Evolutionary conservation across 2,797 vertebrate genomes (phyloP).

Genomic region (Megaceryle alcyon): DNA sequence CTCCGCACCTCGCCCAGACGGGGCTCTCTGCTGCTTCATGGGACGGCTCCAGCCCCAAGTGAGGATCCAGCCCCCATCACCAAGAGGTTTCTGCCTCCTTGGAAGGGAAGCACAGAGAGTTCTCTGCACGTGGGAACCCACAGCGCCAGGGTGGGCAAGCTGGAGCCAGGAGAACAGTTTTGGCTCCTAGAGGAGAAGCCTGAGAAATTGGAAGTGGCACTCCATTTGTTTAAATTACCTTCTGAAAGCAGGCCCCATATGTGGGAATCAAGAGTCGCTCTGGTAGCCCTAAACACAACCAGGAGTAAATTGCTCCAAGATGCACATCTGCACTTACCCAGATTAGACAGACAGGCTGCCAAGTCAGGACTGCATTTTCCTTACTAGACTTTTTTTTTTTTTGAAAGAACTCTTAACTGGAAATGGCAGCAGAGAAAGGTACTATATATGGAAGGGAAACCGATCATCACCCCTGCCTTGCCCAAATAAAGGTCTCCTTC

Average conservation of each 20-base stretch:
- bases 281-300: slow-evolving; percentile 42
- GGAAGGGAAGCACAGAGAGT: neutral
- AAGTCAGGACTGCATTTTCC: neutral
- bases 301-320: slow-evolving; percentile 63
- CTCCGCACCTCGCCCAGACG: neutral
- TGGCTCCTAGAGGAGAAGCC: slow-evolving; percentile 29
- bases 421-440: neutral
- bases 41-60: neutral
- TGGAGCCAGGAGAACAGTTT: slow-evolving; percentile 27
- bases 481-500: neutral
- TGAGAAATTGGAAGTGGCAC: slow-evolving; percentile 54
- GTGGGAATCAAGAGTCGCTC: neutral
- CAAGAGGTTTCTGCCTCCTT: neutral
- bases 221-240: slow-evolving; percentile 61
- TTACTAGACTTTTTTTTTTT: neutral
- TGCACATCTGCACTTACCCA: slow-evolving; percentile 54
- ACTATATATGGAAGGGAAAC: neutral
- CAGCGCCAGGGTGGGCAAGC: slow-evolving; percentile 32
- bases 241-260: slow-evolving; percentile 25
- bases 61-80: neutral
- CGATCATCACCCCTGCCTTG: neutral
- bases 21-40: neutral
- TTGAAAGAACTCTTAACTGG: neutral
- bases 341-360: slow-evolving; percentile 29
- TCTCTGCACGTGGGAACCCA: neutral